These are phyloP conservation scores for Hartigia nigra DNA, from an alignment of 2,888 invertebrate genomes.

Conservation along the genomic window DNA sequence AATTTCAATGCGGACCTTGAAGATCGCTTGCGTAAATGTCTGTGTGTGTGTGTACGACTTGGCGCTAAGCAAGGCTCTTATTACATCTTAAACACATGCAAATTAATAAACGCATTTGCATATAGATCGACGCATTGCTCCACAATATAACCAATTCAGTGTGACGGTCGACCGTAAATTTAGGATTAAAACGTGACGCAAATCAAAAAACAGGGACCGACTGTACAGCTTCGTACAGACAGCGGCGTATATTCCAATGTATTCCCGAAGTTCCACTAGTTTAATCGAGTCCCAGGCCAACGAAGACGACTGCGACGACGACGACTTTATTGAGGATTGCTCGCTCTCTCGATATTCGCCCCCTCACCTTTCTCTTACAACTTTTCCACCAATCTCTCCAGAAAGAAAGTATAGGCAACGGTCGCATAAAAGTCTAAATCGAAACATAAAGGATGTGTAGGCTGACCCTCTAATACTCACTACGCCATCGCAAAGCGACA, in stretches of 20 bases:
- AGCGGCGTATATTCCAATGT: no score
- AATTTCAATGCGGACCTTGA: not conserved
- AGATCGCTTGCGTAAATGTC: no score
- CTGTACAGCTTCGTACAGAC: no score
- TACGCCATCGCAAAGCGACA: slow-evolving; percentile 68
- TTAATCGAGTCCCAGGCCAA: no score
- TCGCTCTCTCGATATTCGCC: no score
- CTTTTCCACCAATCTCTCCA: slow-evolving; percentile 8
- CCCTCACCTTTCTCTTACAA: not conserved
- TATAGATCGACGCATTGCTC: slow-evolving; percentile 39
- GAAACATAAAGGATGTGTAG: not conserved
- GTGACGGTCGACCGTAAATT: slow-evolving; percentile 29
- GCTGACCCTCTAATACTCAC: slow-evolving; percentile 43
- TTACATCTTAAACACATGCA: slow-evolving; percentile 40
- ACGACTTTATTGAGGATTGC: no score
- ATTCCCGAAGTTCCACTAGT: no score
- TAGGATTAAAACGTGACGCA: slow-evolving; percentile 29
- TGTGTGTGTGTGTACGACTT: no score
- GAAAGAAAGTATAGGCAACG: not conserved
- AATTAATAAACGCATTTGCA: slow-evolving; percentile 47
- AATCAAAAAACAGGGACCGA: slow-evolving; percentile 14
- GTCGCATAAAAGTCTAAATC: not conserved
- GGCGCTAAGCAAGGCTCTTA: slow-evolving; percentile 25
- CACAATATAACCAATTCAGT: slow-evolving; percentile 27
- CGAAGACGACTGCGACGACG: no score